phyloP scores from a whole-genome alignment of 2,797 vertebrate genomes.

The Cetoscarus ocellatus region DNA sequence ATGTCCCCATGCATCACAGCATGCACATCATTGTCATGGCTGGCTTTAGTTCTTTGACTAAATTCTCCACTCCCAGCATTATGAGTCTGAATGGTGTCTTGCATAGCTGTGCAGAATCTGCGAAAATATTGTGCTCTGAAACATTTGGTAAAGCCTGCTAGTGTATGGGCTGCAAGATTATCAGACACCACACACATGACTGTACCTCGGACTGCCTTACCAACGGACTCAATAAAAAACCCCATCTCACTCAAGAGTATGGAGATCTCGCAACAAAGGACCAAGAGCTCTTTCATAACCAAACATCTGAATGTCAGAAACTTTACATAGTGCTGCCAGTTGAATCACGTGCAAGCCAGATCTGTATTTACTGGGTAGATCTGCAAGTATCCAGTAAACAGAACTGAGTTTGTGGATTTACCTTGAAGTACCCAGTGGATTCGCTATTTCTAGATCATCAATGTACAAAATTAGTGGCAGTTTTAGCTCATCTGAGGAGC shows the following conservation, averaged over 20 bases:
- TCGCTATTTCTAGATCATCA: slow-evolving; percentile 28
- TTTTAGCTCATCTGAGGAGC: neutral
- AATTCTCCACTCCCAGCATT: neutral
- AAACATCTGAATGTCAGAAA: slow-evolving; percentile 7
- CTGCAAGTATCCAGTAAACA: neutral
- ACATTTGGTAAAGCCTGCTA: neutral
- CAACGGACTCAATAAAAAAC: neutral
- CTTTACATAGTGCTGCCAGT: slow-evolving; percentile 9
- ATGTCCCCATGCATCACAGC: neutral
- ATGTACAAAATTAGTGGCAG: slow-evolving; percentile 7
- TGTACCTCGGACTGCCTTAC: neutral
- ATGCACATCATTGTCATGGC: neutral
- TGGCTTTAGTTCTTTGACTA: slow-evolving; percentile 1
- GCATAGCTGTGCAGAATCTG: neutral
- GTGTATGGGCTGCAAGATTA: neutral
- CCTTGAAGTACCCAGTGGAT: slow-evolving; percentile 2
- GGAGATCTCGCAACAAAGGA: slow-evolving; percentile 4
- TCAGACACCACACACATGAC: neutral
- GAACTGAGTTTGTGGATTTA: slow-evolving; percentile 11
- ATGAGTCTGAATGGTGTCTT: neutral
- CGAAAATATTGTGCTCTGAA: slow-evolving; percentile 4
- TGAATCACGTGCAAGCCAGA: slow-evolving; percentile 7
- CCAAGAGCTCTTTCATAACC: slow-evolving; percentile 8
- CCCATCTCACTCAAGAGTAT: neutral
- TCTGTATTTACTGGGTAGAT: slow-evolving; percentile 6